Evolutionary conservation across 2,797 vertebrate species (phyloP).

Genomic region (Meriones psammophilus): DNA sequence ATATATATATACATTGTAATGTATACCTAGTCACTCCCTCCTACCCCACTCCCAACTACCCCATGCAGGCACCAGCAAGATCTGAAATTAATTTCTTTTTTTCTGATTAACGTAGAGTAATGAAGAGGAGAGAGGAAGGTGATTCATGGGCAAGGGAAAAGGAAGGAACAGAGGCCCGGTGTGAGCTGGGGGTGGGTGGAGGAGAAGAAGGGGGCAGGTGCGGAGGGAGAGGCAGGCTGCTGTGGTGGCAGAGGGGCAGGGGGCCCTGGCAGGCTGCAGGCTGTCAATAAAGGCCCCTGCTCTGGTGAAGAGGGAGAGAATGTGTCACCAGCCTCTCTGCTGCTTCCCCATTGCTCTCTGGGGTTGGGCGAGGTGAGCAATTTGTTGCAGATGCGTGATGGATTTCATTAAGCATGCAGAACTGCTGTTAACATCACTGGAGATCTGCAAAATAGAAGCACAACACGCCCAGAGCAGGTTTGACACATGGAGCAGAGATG

Average conservation of each 20-base stretch:
- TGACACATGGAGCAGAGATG: conserved; percentile 81
- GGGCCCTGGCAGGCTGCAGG: conserved; percentile 26
- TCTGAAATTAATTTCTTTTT: neutral
- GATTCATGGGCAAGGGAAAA: neutral
- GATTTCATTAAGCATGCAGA: conserved; percentile 85
- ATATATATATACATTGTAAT: neutral
- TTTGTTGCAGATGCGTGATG: conserved; percentile 82
- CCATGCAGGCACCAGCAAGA: neutral
- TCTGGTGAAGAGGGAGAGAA: conserved; percentile 70
- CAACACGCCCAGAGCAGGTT: conserved; percentile 83
- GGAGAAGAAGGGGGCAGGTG: neutral
- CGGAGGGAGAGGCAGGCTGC: neutral
- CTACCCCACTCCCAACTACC: neutral
- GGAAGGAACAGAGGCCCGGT: neutral
- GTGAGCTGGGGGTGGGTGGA: neutral
- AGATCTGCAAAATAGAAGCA: conserved; percentile 80
- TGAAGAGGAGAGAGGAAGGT: neutral
- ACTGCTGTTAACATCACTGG: conserved; percentile 82
- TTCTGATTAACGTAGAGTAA: neutral
- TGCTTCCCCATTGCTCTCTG: conserved; percentile 65
- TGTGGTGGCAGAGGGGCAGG: neutral
- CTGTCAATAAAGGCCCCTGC: conserved; percentile 67
- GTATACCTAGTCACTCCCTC: neutral
- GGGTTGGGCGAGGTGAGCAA: conserved; percentile 78
- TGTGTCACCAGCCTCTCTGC: conserved; percentile 45